These are phyloP conservation scores for Cosmorhoe ocellata DNA, from an alignment of 2,888 invertebrate species.

Conservation along the genomic window DNA sequence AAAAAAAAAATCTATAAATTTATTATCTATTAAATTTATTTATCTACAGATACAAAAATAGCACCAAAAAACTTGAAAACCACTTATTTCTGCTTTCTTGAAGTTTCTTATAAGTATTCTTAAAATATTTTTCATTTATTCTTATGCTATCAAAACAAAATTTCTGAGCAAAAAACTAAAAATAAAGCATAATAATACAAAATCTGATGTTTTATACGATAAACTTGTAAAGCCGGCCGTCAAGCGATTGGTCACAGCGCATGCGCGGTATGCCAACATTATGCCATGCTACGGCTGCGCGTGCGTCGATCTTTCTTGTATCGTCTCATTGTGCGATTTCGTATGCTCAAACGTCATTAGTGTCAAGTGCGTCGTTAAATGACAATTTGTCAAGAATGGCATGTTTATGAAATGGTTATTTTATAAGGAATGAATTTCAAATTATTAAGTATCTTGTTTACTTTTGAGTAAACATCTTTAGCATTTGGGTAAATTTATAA, in stretches of 20 bases:
- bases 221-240: constrained; percentile 31
- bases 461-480: too few relatives aligned
- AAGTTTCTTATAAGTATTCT: too few relatives aligned
- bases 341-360: constrained; percentile 64
- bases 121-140: not conserved
- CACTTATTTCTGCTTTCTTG: too few relatives aligned
- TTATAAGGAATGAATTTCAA: constrained; percentile 25
- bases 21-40: too few relatives aligned
- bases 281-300: constrained; percentile 31
- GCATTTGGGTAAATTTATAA: too few relatives aligned
- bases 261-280: constrained; percentile 32
- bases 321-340: constrained; percentile 65
- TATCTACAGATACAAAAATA: too few relatives aligned
- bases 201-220: constrained; percentile 27
- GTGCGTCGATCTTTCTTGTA: constrained; percentile 39
- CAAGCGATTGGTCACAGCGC: constrained; percentile 36
- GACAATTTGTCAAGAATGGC: constrained; percentile 42
- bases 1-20: too few relatives aligned
- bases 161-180: not conserved
- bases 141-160: not conserved
- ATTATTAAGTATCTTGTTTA: constrained; percentile 11
- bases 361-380: constrained; percentile 57
- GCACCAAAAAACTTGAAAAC: too few relatives aligned
- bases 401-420: constrained; percentile 30
- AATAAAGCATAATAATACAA: constrained; percentile 12